phyloP scores from a whole-genome alignment of 2,113 vertebrate species.

The Daphoenositta chrysoptera region DNA sequence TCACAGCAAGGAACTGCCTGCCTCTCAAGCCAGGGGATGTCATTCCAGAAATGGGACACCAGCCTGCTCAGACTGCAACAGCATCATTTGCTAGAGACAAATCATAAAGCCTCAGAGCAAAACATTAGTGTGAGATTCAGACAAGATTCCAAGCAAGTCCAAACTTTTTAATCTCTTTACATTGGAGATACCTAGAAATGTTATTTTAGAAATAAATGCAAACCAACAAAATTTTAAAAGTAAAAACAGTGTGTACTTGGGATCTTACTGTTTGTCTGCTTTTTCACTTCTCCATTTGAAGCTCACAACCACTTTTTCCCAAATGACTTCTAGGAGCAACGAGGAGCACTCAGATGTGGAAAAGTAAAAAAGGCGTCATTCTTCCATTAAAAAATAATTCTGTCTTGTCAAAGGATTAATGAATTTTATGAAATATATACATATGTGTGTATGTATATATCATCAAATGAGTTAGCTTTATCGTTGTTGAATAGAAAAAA shows the following conservation, averaged over 20 bases:
- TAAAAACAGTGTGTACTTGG: background rate
- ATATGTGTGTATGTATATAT: no score
- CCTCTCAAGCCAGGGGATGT: no score
- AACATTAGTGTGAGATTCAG: background rate
- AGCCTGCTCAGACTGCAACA: background rate
- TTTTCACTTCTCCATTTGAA: background rate
- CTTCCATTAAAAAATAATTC: background rate
- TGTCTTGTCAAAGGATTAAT: background rate
- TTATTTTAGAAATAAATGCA: background rate
- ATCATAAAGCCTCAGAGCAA: background rate
- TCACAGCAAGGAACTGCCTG: background rate
- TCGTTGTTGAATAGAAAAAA: background rate
- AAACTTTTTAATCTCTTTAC: background rate
- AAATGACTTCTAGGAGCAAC: background rate
- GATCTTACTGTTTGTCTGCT: background rate
- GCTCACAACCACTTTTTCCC: background rate
- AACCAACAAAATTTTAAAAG: background rate
- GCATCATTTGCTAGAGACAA: background rate
- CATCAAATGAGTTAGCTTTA: background rate
- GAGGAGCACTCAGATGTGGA: background rate
- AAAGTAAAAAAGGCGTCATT: background rate
- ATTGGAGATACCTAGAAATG: background rate
- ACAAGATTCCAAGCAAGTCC: background rate
- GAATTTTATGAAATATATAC: background rate
- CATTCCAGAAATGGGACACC: accelerated